Evolutionary conservation across 2,797 vertebrate genomes (phyloP).

Genomic region (Okamejei kenojei): DNA sequence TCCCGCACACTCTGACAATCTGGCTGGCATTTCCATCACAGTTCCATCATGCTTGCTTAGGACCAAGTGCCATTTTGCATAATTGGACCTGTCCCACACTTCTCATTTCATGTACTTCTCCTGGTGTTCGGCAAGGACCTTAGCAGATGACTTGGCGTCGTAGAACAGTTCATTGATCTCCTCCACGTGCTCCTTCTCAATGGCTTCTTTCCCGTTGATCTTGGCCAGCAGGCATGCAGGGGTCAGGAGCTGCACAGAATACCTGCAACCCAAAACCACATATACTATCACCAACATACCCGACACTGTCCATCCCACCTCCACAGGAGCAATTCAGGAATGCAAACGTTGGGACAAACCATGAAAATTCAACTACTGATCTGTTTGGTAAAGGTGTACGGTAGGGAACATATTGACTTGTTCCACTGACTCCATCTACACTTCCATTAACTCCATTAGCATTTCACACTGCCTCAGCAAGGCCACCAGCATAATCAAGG

Average conservation of each 20-base stretch:
- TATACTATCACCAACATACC: not conserved
- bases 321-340: not conserved
- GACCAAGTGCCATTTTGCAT: not conserved
- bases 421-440: too few species aligned
- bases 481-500: too few species aligned
- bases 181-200: slow-evolving; percentile 90
- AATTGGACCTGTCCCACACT: not conserved
- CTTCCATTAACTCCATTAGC: too few species aligned
- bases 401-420: too few species aligned
- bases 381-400: too few species aligned
- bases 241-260: slow-evolving; percentile 87
- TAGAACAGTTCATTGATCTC: slow-evolving; percentile 98
- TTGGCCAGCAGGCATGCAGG: slow-evolving; percentile 85
- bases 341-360: not conserved
- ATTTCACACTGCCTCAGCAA: too few species aligned
- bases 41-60: too few species aligned
- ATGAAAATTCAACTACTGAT: too few species aligned
- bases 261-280: slow-evolving; percentile 60
- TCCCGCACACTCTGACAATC: not conserved
- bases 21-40: not conserved
- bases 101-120: slow-evolving; percentile 94
- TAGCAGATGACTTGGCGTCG: slow-evolving; percentile 94
- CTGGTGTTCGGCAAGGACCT: slow-evolving; percentile 94
- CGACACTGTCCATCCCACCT: too few species aligned
- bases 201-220: slow-evolving; percentile 88